Evolutionary conservation across 2,113 vertebrate species (phyloP), one percentile per base, ranked within the genome.

Genomic region (Thamnaconus septentrionalis): DNA sequence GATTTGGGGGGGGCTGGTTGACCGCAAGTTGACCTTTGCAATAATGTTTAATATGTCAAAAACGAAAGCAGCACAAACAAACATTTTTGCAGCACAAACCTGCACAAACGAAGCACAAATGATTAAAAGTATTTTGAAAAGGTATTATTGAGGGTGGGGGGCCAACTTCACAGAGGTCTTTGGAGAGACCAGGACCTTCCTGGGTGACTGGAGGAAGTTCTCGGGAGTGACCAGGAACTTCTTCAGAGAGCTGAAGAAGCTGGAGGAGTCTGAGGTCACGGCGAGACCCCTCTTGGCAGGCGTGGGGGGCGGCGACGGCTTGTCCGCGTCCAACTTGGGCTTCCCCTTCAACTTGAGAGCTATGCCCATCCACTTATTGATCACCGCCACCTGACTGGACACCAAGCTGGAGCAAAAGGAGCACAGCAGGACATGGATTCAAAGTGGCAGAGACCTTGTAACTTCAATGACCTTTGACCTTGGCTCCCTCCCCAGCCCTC

Each of bases 331-430:
- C 0, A 46, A 40, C 56, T 71, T 85, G 50, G 8, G 73, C 71
- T 65, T 86, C 41, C 47, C 83, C 66, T 86, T 90, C 5, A 91
- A 61, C 45, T 77, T 90, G 18, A 90, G 6, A 6, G 92, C 91
- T 64, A 91, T 69, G 12, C 46, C 73, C 71, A 88, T 92, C 91
- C 91, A 92, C 64, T 91, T 91, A 6, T 4, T 12, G 7, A 89
- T 75, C 52, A 92, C 90, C 1, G 78, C 77, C 11, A 86, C 82
- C 63, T 88, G 90, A 46, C 66, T 84, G 58, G 74, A 82, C 61
- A 91, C 69, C 59, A 83, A n/a, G 68, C 92, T 93, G 79, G 6
- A 8, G 8, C n/a, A 31, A 4, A 2, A 4, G 39, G 5, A 41
- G 54, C 1, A 31, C 18, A 31, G 18, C 18, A 31, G 18, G 18